phyloP scores from a whole-genome alignment of 2,888 invertebrate species.

The Cephus pulcher region DNA sequence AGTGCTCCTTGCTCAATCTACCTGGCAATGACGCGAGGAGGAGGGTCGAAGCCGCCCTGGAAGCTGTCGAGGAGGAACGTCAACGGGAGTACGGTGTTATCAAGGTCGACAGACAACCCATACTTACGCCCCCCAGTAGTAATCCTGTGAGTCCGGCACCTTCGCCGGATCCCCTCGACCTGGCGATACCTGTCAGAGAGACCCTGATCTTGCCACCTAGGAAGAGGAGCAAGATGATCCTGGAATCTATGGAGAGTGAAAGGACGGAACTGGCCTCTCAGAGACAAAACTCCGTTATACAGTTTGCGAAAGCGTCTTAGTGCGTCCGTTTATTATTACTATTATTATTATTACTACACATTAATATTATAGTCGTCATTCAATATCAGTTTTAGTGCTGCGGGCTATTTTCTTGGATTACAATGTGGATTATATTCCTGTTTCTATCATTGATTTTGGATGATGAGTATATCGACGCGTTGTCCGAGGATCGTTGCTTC shows the following conservation, averaged over 20 bases:
- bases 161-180: constrained; percentile 70
- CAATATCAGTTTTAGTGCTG: background rate
- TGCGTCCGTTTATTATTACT: constrained; percentile 5
- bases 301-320: constrained; percentile 79
- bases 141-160: constrained; percentile 71
- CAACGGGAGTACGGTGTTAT: constrained; percentile 42
- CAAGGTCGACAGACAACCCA: constrained; percentile 47
- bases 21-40: constrained; percentile 71
- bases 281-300: constrained; percentile 81
- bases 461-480: background rate
- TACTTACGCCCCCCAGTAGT: constrained; percentile 72
- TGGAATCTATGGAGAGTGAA: constrained; percentile 73
- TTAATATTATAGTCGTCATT: constrained; percentile 8
- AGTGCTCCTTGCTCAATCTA: constrained; percentile 50
- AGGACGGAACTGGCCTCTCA: constrained; percentile 57
- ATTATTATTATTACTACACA: constrained; percentile 4
- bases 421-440: background rate
- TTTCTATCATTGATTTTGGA: background rate
- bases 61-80: constrained; percentile 68
- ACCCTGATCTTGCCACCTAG: constrained; percentile 79
- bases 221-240: constrained; percentile 82
- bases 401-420: background rate
- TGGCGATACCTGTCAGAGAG: constrained; percentile 69
- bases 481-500: background rate
- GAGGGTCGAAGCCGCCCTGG: constrained; percentile 74